Base-by-base conservation (phyloP, 1,140 invertebrate genomes). In the Panonychus citri region DNA sequence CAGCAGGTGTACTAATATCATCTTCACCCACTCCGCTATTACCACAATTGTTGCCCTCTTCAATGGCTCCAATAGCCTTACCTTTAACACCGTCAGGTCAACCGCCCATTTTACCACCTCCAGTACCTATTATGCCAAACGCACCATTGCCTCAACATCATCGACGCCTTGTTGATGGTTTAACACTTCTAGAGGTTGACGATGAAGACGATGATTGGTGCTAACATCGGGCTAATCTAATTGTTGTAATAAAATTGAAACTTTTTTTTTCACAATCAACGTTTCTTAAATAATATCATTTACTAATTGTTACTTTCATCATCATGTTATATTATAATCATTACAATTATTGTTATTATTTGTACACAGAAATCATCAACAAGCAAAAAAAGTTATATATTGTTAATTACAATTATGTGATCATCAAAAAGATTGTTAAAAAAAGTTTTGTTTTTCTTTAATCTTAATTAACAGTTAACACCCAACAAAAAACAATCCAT, bases 11-110 rank as follows among this genome's bases (percentile, higher is more conserved):
- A 17, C 34, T 21, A 54, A 7, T 28, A 15, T 26, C 17, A n/a
- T 40, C 30, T 13, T 21, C 53, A 19, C 19, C 24, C 4, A 19
- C 24, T 7, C n/a, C 12, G 21, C 26, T 24, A 8, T 49, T 49
- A 57, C 56, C 43, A 30, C 53, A 2, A 54, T 56, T 43, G 61
- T 59, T 17, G n/a, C 50, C 58, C 53, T 26, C 43, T 7, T 34
- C 30, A 7, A 34, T 34, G 30, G 30, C 30, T 34, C 30, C 30
- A 34, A 34, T 34, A 34, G 30, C 30, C 30, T 34, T 34, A 34
- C 30, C 30, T 34, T 5, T 7, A 34, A 7, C 30, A 34, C 30
- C 30, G 12, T 34, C 30, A 46, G 24, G 42, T 24, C 17, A 24
- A 46, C 42, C 42, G 42, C 42, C 17, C 42, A n/a, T 19, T 19